These are phyloP conservation scores for Drosophila greeni DNA, from an alignment of 2,888 invertebrate species.

Conservation along the genomic window DNA sequence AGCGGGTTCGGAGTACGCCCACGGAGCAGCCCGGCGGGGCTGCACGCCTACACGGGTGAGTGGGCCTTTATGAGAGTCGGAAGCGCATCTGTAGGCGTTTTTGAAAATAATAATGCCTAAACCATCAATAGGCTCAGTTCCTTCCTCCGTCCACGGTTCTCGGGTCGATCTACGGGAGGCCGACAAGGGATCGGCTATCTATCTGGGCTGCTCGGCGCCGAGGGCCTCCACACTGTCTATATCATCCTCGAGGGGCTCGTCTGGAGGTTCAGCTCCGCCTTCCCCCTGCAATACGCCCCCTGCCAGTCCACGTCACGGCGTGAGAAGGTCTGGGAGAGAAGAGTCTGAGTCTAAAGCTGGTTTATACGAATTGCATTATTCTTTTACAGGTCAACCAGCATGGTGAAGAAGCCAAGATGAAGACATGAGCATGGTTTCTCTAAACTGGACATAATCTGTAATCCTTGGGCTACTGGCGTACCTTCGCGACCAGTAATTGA, in stretches of 20 bases:
- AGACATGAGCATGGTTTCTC: slow-evolving; percentile 35
- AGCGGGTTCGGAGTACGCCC: slow-evolving; percentile 81
- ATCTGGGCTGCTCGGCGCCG: slow-evolving; percentile 80
- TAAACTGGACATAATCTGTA: slow-evolving; percentile 19
- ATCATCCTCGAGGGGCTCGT: slow-evolving; percentile 80
- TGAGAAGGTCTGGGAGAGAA: slow-evolving; percentile 72
- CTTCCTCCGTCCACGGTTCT: slow-evolving; percentile 86
- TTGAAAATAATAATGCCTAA: neutral
- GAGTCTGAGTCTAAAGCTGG: neutral
- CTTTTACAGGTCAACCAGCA: slow-evolving; percentile 64
- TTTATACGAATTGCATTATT: neutral
- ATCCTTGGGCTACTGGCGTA: slow-evolving; percentile 26
- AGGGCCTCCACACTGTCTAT: slow-evolving; percentile 72
- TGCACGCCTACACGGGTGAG: slow-evolving; percentile 85
- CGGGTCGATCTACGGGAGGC: slow-evolving; percentile 84
- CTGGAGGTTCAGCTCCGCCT: slow-evolving; percentile 85
- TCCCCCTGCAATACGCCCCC: slow-evolving; percentile 88
- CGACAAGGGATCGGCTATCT: slow-evolving; percentile 82
- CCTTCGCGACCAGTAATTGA: slow-evolving; percentile 45
- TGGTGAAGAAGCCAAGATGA: slow-evolving; percentile 75
- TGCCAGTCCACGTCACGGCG: slow-evolving; percentile 85
- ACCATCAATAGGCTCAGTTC: slow-evolving; percentile 82
- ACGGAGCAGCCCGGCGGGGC: slow-evolving; percentile 88
- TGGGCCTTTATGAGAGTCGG: neutral
- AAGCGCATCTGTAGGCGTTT: neutral